phyloP scores from a whole-genome alignment of 2,888 invertebrate genomes.

The Hypomecis atomaria region DNA sequence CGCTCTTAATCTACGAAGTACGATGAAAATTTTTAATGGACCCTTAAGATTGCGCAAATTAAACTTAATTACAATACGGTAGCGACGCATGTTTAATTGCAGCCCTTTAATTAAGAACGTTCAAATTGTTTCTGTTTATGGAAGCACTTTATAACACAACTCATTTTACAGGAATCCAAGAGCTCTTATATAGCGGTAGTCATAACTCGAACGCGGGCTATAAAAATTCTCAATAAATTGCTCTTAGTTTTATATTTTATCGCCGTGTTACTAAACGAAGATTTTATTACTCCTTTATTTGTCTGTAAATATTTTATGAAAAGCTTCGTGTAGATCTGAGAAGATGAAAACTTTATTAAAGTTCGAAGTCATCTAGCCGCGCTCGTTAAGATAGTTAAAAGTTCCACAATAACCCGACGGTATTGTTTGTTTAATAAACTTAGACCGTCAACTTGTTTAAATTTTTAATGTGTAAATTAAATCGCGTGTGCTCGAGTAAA shows the following conservation, averaged over 20 bases:
- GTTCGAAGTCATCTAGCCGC: constrained; percentile 31
- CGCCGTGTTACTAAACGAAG: constrained; percentile 23
- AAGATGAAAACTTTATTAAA: constrained; percentile 33
- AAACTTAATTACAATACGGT: constrained; percentile 45
- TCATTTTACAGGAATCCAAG: constrained; percentile 26
- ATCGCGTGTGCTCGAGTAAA: constrained; percentile 28
- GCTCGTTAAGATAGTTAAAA: constrained; percentile 45
- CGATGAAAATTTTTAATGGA: constrained; percentile 17
- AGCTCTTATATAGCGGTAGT: constrained; percentile 12
- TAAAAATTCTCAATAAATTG: constrained; percentile 26
- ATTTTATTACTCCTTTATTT: constrained; percentile 18
- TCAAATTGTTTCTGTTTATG: constrained; percentile 41
- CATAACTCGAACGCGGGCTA: constrained; percentile 21
- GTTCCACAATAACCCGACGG: constrained; percentile 43
- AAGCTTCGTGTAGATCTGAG: constrained; percentile 30
- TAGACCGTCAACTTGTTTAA: constrained; percentile 34
- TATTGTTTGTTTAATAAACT: constrained; percentile 41
- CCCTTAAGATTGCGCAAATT: constrained; percentile 33
- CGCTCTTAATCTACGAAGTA: neutral
- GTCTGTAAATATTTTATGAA: constrained; percentile 26
- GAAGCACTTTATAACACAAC: constrained; percentile 31
- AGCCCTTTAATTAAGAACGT: constrained; percentile 48
- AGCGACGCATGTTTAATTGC: constrained; percentile 46
- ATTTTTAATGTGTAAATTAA: constrained; percentile 34
- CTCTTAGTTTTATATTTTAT: constrained; percentile 18